Conservation (phyloP, 2,888 invertebrate species). For the Caenorhabditis virilis region DNA sequence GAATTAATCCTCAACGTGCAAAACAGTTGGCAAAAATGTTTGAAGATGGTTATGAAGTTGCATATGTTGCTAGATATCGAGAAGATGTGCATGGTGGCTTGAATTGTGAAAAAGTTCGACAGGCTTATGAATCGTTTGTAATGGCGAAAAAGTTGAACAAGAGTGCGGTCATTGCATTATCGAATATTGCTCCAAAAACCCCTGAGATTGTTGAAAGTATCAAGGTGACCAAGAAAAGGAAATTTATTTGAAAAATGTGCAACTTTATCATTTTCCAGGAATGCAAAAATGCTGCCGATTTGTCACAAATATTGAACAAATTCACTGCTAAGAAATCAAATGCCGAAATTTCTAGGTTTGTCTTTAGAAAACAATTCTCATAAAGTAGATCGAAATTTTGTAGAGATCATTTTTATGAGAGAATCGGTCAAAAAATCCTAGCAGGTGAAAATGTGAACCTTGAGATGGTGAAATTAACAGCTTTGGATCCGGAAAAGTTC, state of each 20-base stretch:
- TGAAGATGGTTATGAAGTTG: conserved; percentile 28
- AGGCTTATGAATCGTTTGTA: conserved; percentile 22
- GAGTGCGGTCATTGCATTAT: conserved; percentile 27
- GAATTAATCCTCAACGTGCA: too few species aligned
- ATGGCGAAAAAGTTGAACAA: conserved; percentile 29
- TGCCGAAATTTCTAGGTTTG: conserved; percentile 33
- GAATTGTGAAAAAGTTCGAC: conserved; percentile 27
- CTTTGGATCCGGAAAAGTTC: conserved; percentile 1
- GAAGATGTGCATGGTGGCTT: conserved; percentile 36
- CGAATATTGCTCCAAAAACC: conserved; percentile 23
- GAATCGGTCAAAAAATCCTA: conserved; percentile 16
- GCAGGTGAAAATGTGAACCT: conserved; percentile 21
- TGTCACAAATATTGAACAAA: conserved; percentile 29
- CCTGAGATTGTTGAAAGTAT: too few species aligned
- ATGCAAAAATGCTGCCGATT: conserved; percentile 26
- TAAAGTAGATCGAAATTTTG: too few species aligned
- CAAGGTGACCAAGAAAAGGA: too few species aligned
- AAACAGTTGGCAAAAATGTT: background rate
- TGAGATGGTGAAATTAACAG: background rate
- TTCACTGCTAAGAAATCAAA: conserved; percentile 17
- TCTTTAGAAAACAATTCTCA: too few species aligned
- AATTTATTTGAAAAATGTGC: conserved; percentile 7
- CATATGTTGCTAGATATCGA: conserved; percentile 43
- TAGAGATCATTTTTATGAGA: conserved; percentile 27
- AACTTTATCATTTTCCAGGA: background rate